Evolutionary conservation across 2,888 invertebrate genomes (phyloP), one percentile per base, ranked within the genome.

Genomic region (Pedicia rivosa): DNA sequence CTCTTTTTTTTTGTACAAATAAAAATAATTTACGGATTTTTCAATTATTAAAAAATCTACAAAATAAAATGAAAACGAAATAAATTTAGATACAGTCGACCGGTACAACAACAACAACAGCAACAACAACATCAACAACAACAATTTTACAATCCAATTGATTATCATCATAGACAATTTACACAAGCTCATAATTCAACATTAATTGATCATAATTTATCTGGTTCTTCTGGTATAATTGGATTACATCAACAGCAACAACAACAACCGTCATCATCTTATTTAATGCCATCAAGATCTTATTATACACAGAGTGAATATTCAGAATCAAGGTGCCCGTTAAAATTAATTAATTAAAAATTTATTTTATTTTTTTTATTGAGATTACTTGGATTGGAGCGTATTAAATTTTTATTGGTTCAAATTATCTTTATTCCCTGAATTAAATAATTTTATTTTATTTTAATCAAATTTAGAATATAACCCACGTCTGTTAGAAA

Each of bases 11-110:
- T n/a, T n/a, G n/a, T n/a, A n/a, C n/a, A n/a, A n/a, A n/a, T n/a
- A n/a, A n/a, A n/a, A n/a, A n/a, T n/a, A n/a, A n/a, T n/a, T n/a
- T n/a, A n/a, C n/a, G n/a, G n/a, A n/a, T n/a, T n/a, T n/a, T n/a
- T n/a, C n/a, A n/a, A n/a, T n/a, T n/a, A n/a, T n/a, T n/a, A n/a
- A n/a, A n/a, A n/a, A n/a, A n/a, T n/a, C n/a, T n/a, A n/a, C n/a
- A n/a, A n/a, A n/a, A n/a, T n/a, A n/a, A 20, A 20, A 20, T 20
- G 20, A 20, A 20, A 20, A 6, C 8, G n/a, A 16, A 9, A 27
- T 35, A 47, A 46, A 42, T 49, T 46, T 50, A 59, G 59, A 55
- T 59, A 58, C 53, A 56, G 54, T 33, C 45, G 42, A 37, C 41
- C 36, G 30, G 20, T 43, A 47, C 56, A 57, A 48, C 59, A 41